Evolutionary conservation across 2,797 vertebrate genomes (phyloP).

Genomic region (Oceanodroma leucorhoa): DNA sequence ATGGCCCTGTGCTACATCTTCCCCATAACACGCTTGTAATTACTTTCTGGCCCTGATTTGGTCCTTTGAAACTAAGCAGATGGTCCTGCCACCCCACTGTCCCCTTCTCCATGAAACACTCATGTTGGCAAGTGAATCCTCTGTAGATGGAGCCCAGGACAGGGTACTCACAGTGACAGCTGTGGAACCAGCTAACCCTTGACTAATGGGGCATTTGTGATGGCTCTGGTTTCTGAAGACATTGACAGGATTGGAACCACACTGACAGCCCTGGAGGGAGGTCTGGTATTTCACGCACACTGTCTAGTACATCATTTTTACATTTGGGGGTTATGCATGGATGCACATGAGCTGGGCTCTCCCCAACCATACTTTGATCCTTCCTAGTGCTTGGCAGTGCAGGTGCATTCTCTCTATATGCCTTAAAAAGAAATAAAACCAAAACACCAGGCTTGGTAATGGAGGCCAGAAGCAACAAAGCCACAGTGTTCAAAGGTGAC

Average conservation of each 20-base stretch:
- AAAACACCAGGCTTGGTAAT: neutral
- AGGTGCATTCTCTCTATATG: neutral
- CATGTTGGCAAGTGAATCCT: neutral
- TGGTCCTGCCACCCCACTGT: constrained; percentile 6
- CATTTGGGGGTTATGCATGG: constrained; percentile 13
- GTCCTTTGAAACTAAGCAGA: constrained; percentile 42
- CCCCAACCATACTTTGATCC: neutral
- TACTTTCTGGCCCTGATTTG: neutral
- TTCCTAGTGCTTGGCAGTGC: neutral
- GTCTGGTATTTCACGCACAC: neutral
- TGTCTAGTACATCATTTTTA: neutral
- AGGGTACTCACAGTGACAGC: constrained; percentile 18
- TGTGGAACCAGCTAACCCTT: constrained; percentile 54
- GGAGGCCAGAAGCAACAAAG: neutral
- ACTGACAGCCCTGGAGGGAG: neutral
- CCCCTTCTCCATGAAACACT: neutral
- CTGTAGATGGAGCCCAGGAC: neutral
- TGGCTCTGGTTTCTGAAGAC: constrained; percentile 46
- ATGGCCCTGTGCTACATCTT: neutral
- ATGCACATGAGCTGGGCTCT: neutral
- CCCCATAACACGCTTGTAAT: neutral
- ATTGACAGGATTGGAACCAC: constrained; percentile 50
- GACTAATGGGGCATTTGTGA: constrained; percentile 49
- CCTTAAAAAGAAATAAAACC: neutral
- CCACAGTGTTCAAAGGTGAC: neutral